Evolutionary conservation across 2,888 invertebrate species (phyloP).

Genomic region (Leucophora obtusa): DNA sequence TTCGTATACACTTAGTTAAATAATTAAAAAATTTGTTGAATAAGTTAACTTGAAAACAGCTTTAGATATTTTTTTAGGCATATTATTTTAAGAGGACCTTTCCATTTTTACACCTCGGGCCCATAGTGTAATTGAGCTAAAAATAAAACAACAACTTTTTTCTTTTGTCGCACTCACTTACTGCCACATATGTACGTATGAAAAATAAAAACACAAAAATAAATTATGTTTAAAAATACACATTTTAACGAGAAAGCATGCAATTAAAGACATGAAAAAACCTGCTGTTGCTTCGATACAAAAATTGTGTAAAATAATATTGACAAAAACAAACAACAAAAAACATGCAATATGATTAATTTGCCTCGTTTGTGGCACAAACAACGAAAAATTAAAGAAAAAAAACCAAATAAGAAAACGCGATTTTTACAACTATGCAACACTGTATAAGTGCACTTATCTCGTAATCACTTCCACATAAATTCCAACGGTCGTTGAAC

Average conservation of each 20-base stretch:
- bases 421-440: constrained; percentile 8
- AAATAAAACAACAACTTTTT: neutral
- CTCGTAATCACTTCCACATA: constrained; percentile 5
- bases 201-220: constrained; percentile 16
- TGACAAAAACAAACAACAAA: constrained; percentile 22
- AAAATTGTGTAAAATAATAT: constrained; percentile 33
- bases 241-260: constrained; percentile 5
- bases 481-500: neutral
- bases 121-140: constrained; percentile 3
- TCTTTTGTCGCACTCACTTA: constrained; percentile 1
- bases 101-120: neutral
- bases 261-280: constrained; percentile 13
- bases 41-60: too few species aligned
- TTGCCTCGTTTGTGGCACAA: constrained; percentile 23
- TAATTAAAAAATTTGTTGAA: too few species aligned
- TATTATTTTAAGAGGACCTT: too few species aligned
- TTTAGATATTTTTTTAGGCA: too few species aligned
- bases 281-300: neutral
- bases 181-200: too few species aligned
- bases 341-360: constrained; percentile 18
- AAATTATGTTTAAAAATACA: neutral
- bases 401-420: constrained; percentile 14
- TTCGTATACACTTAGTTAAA: too few species aligned
- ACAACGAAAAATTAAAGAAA: neutral
- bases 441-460: constrained; percentile 15